Evolutionary conservation across 2,113 vertebrate species (phyloP).

Genomic region (Serilophus lunatus): DNA sequence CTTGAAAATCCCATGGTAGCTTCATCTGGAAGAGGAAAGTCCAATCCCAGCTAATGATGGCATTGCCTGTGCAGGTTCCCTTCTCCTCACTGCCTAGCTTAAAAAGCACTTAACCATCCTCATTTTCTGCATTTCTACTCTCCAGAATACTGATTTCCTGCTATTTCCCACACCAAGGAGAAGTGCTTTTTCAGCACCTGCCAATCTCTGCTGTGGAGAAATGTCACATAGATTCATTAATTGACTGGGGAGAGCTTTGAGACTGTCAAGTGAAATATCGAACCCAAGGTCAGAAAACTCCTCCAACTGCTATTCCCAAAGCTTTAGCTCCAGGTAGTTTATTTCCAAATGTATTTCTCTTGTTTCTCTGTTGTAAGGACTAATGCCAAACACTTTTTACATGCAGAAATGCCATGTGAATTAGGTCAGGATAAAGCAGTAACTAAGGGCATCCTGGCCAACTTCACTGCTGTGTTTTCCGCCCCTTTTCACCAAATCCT

Average conservation of each 20-base stretch:
- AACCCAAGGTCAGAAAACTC: not conserved
- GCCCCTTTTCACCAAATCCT: not conserved
- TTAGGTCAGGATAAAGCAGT: not conserved
- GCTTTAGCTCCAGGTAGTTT: not conserved
- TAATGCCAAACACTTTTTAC: not conserved
- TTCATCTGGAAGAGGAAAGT: not conserved
- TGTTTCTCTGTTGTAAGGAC: not conserved
- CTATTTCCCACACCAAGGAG: not conserved
- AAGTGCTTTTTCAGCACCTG: not conserved
- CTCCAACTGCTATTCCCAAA: not conserved
- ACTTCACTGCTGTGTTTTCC: not conserved
- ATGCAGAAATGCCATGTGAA: not conserved
- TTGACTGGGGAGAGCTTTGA: not conserved
- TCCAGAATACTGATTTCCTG: not conserved
- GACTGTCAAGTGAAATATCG: not conserved
- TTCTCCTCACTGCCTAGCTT: not conserved
- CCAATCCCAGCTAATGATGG: not conserved
- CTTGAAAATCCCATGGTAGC: not conserved
- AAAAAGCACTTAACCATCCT: not conserved
- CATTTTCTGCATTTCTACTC: not conserved
- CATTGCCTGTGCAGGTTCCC: not conserved
- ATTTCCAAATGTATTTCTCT: not conserved
- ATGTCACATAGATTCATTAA: not conserved
- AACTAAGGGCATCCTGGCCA: not conserved
- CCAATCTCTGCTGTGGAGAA: not conserved